phyloP scores from a whole-genome alignment of 2,113 vertebrate species.

The Synodontis membranacea region DNA sequence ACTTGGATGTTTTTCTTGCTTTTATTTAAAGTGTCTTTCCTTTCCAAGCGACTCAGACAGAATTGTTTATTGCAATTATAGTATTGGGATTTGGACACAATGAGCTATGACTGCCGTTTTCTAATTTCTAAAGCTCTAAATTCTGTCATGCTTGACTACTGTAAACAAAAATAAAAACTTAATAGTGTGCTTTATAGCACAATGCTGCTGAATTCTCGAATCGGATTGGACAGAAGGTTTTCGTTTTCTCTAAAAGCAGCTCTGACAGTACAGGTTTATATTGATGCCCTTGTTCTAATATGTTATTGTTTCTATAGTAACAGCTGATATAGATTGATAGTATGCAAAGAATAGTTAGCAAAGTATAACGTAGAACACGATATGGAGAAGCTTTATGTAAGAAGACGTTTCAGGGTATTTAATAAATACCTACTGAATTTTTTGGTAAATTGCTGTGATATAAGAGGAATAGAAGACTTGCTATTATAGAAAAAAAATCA shows the following conservation, averaged over 20 bases:
- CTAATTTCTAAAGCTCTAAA: not conserved
- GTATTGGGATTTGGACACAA: not conserved
- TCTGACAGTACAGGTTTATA: not conserved
- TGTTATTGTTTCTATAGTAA: not conserved
- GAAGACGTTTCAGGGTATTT: not conserved
- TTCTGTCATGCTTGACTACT: not conserved
- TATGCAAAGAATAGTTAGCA: not conserved
- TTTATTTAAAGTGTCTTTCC: not conserved
- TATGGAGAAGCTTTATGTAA: not conserved
- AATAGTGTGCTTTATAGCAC: not conserved
- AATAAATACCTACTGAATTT: not conserved
- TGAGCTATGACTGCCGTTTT: not conserved
- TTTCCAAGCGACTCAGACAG: not conserved
- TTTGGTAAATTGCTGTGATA: not conserved
- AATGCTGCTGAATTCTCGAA: not conserved
- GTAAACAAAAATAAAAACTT: not conserved
- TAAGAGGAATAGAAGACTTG: not conserved
- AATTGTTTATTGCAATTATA: not conserved
- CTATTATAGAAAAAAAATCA: not conserved
- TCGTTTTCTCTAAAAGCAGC: not conserved
- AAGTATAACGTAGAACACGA: not conserved
- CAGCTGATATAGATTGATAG: not conserved
- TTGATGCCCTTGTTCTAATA: not conserved
- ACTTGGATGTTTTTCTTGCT: slow-evolving; percentile 14
- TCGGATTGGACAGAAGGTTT: not conserved